A percentile compares a stretch with the other conserved stretches of the same genome.
Conservation (phyloP, 2,113 vertebrate genomes). For the Brachyhypopomus occidentalis region DNA sequence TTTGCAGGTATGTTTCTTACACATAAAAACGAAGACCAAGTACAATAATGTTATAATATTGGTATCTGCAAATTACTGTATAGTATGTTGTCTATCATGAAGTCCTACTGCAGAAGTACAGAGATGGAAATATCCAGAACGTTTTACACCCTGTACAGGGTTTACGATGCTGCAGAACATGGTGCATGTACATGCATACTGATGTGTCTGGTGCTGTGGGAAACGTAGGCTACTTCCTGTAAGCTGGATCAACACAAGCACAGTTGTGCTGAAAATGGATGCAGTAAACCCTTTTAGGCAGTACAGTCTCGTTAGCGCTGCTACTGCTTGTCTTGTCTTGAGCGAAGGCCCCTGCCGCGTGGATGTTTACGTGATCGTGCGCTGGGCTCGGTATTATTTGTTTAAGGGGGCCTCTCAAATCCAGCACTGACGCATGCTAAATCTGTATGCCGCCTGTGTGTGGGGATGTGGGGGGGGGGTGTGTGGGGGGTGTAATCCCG, state of each 20-base stretch:
- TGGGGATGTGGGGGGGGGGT: no score
- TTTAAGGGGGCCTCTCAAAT: conserved; percentile 27
- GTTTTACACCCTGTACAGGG: background rate
- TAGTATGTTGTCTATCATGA: no score
- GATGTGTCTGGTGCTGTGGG: background rate
- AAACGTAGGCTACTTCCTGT: background rate
- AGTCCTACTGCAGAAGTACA: no score
- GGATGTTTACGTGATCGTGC: background rate
- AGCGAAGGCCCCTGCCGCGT: background rate
- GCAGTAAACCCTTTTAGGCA: no score
- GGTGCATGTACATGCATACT: background rate
- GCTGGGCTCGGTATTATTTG: conserved; percentile 36
- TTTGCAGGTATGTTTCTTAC: no score
- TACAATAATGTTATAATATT: no score
- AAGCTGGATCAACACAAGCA: background rate
- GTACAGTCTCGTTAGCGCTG: no score
- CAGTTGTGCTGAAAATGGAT: background rate
- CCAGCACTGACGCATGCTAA: conserved; percentile 12
- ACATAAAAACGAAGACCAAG: no score
- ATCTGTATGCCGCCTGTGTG: conserved; percentile 5
- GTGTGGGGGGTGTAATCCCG: background rate
- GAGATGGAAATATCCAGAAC: background rate
- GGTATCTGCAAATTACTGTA: no score
- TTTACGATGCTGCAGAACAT: background rate
- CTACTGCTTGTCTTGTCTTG: no score